Evolutionary conservation across 2,797 vertebrate genomes (phyloP).

Genomic region (Potorous gilbertii): DNA sequence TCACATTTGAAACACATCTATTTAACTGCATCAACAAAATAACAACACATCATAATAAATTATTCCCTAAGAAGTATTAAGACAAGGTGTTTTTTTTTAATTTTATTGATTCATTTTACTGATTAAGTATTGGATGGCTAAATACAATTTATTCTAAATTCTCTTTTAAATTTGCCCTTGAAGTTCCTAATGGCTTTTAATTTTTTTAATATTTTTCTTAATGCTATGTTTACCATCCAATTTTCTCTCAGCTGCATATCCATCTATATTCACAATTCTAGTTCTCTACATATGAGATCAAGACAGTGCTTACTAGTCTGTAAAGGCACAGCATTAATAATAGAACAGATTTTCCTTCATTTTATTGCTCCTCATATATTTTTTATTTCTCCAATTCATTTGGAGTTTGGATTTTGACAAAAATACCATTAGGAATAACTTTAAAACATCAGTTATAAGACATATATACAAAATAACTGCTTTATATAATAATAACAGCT

Average conservation of each 20-base stretch:
- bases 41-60: constrained; percentile 51
- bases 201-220: constrained; percentile 24
- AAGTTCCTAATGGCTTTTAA: neutral
- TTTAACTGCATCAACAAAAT: constrained; percentile 55
- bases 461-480: neutral
- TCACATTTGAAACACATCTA: constrained; percentile 55
- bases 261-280: constrained; percentile 5
- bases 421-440: constrained; percentile 41
- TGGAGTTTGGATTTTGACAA: neutral
- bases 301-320: neutral
- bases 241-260: constrained; percentile 38
- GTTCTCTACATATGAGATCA: constrained; percentile 16
- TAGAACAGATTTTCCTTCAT: neutral
- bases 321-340: neutral
- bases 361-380: constrained; percentile 28
- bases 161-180: constrained; percentile 34
- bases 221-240: constrained; percentile 3
- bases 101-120: constrained; percentile 35
- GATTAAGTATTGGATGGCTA: constrained; percentile 40
- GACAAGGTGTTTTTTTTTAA: neutral
- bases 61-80: constrained; percentile 27
- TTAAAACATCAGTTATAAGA: neutral
- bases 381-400: constrained; percentile 30
- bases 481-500: neutral
- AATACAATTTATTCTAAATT: constrained; percentile 54